phyloP scores from a whole-genome alignment of 1,140 invertebrate species.

The Drosophila teissieri region DNA sequence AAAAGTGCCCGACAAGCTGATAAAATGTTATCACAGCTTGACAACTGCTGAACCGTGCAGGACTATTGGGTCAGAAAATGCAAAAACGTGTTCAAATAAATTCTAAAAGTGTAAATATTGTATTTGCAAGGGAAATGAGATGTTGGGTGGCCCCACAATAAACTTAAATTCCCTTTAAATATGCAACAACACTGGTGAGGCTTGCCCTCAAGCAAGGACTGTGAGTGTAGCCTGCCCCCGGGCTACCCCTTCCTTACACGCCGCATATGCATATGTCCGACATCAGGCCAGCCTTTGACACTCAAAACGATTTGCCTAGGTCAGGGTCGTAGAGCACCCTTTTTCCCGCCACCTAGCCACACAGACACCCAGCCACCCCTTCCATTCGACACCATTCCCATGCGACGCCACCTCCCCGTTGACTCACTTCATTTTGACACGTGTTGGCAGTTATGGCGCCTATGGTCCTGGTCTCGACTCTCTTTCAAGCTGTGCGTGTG shows the following conservation, averaged over 20 bases:
- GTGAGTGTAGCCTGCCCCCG: constrained; percentile 23
- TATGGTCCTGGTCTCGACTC: constrained; percentile 42
- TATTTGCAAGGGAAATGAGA: constrained; percentile 28
- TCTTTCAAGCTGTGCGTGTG: constrained; percentile 42
- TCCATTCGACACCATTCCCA: background rate
- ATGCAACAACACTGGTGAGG: constrained; percentile 57
- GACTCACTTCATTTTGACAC: constrained; percentile 68
- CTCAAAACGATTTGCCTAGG: constrained; percentile 76
- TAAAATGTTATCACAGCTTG: constrained; percentile 70
- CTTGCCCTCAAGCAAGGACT: constrained; percentile 44
- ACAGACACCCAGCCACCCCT: background rate
- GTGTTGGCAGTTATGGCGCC: constrained; percentile 79
- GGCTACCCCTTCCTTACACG: constrained; percentile 5
- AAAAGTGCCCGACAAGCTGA: constrained; percentile 56
- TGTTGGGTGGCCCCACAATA: constrained; percentile 18
- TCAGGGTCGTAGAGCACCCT: constrained; percentile 61
- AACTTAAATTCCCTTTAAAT: constrained; percentile 62
- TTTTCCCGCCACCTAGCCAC: background rate
- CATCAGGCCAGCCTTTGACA: constrained; percentile 72
- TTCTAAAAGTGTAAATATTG: constrained; percentile 75
- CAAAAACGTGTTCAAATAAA: constrained; percentile 75
- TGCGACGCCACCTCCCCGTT: constrained; percentile 20
- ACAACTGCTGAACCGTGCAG: constrained; percentile 53
- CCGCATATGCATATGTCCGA: constrained; percentile 75
- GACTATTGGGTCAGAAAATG: constrained; percentile 33